Evolutionary conservation across 2,888 invertebrate species (phyloP).

Genomic region (Steinernema carpocapsae): DNA sequence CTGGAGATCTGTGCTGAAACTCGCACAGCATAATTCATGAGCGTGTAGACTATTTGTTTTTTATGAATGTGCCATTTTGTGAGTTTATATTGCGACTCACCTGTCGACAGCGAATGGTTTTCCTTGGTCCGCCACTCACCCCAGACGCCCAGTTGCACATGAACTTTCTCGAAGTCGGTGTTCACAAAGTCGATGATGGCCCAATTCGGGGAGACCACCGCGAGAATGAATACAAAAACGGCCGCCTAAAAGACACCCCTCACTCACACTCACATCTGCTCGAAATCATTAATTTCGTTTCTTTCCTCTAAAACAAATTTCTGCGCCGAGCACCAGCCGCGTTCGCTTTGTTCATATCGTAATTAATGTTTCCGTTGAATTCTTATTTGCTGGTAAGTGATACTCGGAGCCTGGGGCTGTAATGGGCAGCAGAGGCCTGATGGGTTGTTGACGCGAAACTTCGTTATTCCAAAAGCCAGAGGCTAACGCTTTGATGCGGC

Average conservation of each 20-base stretch:
- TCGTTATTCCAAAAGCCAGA: not conserved
- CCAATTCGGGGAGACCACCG: constrained; percentile 63
- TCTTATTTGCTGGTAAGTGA: not conserved
- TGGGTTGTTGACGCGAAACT: too few species aligned
- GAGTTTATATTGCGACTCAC: constrained; percentile 44
- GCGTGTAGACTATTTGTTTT: not conserved
- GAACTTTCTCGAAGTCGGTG: constrained; percentile 56
- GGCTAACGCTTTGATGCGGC: not conserved
- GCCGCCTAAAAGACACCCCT: constrained; percentile 51
- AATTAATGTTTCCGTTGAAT: not conserved
- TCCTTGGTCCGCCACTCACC: constrained; percentile 61
- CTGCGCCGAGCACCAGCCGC: not conserved
- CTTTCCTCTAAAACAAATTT: not conserved
- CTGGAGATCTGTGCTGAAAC: too few species aligned
- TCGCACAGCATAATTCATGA: not conserved
- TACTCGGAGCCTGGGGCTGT: not conserved
- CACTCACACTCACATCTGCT: not conserved
- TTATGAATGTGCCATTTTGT: not conserved
- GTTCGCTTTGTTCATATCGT: not conserved
- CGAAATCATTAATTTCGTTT: not conserved
- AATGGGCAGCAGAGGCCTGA: not conserved
- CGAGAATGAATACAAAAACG: constrained; percentile 54
- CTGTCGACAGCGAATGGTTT: constrained; percentile 41
- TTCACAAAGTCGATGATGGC: constrained; percentile 59
- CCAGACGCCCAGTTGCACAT: constrained; percentile 64